A percentile compares a stretch with the other conserved stretches of the same genome.
Evolutionary conservation across 2,888 invertebrate genomes (phyloP).

Genomic region (Amitus sp.): DNA sequence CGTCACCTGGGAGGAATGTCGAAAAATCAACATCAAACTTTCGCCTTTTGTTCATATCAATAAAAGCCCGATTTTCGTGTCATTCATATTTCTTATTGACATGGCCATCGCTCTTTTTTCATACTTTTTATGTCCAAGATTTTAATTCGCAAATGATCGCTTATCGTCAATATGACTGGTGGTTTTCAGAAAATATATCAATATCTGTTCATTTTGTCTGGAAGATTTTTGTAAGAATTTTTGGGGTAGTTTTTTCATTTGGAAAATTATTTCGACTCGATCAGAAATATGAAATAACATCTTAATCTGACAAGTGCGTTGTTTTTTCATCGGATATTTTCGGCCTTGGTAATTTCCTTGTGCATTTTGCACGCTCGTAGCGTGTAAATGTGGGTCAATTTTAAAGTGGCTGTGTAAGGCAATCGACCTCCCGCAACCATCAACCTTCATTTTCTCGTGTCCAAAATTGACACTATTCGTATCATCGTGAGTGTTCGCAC

Average conservation of each 20-base stretch:
- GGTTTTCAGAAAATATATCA: too few species aligned
- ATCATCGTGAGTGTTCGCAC: slow-evolving; percentile 41
- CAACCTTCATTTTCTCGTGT: slow-evolving; percentile 32
- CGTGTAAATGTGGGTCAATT: slow-evolving; percentile 45
- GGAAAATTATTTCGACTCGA: too few species aligned
- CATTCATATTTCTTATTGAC: slow-evolving; percentile 41
- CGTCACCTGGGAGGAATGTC: slow-evolving; percentile 36
- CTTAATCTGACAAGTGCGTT: background rate
- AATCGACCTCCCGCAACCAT: slow-evolving; percentile 48
- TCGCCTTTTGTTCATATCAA: slow-evolving; percentile 54
- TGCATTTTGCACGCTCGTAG: slow-evolving; percentile 38
- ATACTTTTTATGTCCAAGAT: too few species aligned
- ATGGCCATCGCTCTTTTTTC: too few species aligned
- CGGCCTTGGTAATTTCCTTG: slow-evolving; percentile 15
- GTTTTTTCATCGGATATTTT: slow-evolving; percentile 10
- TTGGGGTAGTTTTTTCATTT: too few species aligned
- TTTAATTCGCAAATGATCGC: too few species aligned
- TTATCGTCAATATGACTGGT: too few species aligned
- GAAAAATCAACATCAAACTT: slow-evolving; percentile 50
- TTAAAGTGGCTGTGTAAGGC: slow-evolving; percentile 56
- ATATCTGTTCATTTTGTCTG: too few species aligned
- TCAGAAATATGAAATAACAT: background rate
- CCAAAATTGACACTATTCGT: slow-evolving; percentile 29
- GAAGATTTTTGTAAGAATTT: too few species aligned
- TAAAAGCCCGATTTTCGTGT: slow-evolving; percentile 47